Conservation (phyloP, 2,797 vertebrate genomes). For the Acomys russatus region DNA sequence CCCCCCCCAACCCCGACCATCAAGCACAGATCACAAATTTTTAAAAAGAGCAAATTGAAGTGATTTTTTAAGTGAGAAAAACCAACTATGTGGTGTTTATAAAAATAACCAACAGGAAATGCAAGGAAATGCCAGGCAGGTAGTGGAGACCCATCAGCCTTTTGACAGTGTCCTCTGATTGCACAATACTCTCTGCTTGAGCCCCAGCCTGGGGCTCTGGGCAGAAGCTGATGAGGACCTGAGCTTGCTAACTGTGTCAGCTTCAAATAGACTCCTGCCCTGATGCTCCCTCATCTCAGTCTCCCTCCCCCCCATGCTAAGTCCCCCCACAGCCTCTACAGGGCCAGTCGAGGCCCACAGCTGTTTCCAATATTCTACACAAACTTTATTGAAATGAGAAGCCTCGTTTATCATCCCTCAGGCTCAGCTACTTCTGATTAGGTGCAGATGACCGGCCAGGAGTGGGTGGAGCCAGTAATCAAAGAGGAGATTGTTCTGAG, state of each 20-base stretch:
- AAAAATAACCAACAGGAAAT: neutral
- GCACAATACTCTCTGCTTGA: neutral
- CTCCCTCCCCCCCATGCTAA: neutral
- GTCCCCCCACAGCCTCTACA: neutral
- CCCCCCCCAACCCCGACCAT: too few relatives aligned
- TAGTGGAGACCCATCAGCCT: neutral
- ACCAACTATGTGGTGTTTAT: neutral
- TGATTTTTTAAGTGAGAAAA: constrained; percentile 22
- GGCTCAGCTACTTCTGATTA: constrained; percentile 66
- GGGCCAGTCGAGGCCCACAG: neutral
- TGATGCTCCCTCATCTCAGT: neutral
- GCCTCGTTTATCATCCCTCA: constrained; percentile 61
- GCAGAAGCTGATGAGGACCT: neutral
- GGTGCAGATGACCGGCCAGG: constrained; percentile 64
- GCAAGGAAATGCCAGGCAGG: neutral
- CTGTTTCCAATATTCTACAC: constrained; percentile 73
- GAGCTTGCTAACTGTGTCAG: neutral
- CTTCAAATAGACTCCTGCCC: neutral
- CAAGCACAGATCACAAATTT: neutral
- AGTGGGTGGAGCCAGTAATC: constrained; percentile 48
- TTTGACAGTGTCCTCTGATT: neutral
- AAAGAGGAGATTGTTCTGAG: constrained; percentile 71
- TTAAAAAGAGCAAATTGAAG: neutral
- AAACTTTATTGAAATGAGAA: constrained; percentile 76
- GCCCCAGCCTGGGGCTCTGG: neutral